Evolutionary conservation across 2,113 vertebrate species (phyloP).

Genomic region (Siniperca chuatsi): DNA sequence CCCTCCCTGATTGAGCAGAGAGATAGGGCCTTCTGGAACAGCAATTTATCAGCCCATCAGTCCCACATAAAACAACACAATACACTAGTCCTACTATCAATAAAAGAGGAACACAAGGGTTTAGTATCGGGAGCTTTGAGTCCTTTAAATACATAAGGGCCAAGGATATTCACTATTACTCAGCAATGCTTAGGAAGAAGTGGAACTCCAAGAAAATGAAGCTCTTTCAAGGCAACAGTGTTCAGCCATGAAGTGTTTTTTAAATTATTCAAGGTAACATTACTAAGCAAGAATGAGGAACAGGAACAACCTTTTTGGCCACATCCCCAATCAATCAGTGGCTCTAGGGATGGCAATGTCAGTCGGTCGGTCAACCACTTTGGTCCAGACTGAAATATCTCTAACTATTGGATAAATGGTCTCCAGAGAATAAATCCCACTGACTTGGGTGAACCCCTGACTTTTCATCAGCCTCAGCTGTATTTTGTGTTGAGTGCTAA

Average conservation of each 20-base stretch:
- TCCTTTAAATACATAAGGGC: neutral
- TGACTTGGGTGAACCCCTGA: neutral
- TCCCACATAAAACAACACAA: constrained; percentile 15
- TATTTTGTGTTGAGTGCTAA: neutral
- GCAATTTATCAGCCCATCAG: constrained; percentile 47
- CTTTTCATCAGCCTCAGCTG: neutral
- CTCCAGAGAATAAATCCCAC: neutral
- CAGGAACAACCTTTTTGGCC: neutral
- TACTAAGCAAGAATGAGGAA: neutral
- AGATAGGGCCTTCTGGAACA: constrained; percentile 11
- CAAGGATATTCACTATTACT: neutral
- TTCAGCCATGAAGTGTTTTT: neutral
- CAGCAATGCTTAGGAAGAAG: neutral
- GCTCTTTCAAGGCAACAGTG: neutral
- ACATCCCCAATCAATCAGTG: neutral
- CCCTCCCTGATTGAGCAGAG: constrained; percentile 34
- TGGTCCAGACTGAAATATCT: neutral
- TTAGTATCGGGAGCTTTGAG: constrained; percentile 2
- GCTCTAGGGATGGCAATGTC: neutral
- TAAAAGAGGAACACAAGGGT: constrained; percentile 10
- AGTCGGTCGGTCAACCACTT: neutral
- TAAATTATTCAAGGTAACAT: neutral
- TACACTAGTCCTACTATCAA: neutral
- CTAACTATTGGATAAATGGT: neutral
- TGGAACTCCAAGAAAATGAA: neutral